These are phyloP conservation scores for Epinephelus malabaricus DNA, from an alignment of 2,797 vertebrate species.

Conservation along the genomic window DNA sequence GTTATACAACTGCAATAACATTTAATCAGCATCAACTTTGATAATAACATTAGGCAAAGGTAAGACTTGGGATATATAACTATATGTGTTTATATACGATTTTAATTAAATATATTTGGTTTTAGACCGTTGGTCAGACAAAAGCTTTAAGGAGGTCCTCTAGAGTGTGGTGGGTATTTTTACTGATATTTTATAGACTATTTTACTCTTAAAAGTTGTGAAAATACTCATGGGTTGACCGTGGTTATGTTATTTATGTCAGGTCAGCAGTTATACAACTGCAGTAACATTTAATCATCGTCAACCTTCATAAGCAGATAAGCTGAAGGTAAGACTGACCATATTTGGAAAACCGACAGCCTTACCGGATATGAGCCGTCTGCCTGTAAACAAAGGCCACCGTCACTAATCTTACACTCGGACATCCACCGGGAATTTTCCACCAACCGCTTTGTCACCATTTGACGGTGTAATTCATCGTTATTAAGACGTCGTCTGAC, in stretches of 20 bases:
- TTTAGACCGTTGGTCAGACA: too few species aligned
- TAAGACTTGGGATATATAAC: too few species aligned
- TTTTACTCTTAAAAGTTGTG: too few species aligned
- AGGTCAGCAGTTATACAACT: background rate
- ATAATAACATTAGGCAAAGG: too few species aligned
- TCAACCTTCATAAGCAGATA: background rate
- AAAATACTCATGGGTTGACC: too few species aligned
- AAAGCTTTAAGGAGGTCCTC: too few species aligned
- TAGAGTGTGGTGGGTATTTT: too few species aligned
- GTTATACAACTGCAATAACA: too few species aligned
- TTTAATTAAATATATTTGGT: background rate
- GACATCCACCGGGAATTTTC: conserved; percentile 25
- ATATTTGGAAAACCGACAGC: conserved; percentile 49
- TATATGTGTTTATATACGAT: too few species aligned
- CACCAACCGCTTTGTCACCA: background rate
- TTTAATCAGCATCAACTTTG: too few species aligned
- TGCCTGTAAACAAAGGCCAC: conserved; percentile 37
- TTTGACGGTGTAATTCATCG: background rate
- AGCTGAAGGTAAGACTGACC: conserved; percentile 21
- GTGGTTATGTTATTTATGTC: background rate
- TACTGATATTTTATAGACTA: background rate
- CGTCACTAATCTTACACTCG: conserved; percentile 22
- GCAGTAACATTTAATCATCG: background rate
- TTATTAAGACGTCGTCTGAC: too few species aligned
- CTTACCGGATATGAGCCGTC: conserved; percentile 19